Evolutionary conservation across 2,113 vertebrate species (phyloP).

Genomic region (Nibea albiflora): DNA sequence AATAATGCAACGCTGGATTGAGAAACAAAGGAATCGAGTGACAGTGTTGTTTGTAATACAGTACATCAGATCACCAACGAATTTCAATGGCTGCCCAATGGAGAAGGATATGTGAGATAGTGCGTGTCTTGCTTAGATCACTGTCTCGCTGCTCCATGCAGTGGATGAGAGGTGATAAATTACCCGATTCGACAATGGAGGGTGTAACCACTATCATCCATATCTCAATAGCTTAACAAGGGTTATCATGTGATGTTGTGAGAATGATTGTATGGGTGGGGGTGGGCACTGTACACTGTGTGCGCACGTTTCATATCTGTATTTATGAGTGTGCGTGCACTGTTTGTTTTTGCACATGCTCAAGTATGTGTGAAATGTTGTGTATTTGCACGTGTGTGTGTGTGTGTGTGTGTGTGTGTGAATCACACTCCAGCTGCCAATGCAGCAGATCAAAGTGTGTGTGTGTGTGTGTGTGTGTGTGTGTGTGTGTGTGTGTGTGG

Average conservation of each 20-base stretch:
- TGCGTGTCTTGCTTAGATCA: slow-evolving; percentile 32
- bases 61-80: slow-evolving; percentile 27
- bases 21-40: slow-evolving; percentile 33
- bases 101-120: slow-evolving; percentile 32
- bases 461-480: background rate
- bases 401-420: slow-evolving; percentile 25
- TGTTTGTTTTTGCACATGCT: slow-evolving; percentile 35
- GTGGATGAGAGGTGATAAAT: slow-evolving; percentile 54
- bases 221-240: slow-evolving; percentile 70
- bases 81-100: slow-evolving; percentile 1
- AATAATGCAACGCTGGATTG: slow-evolving; percentile 41
- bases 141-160: slow-evolving; percentile 32
- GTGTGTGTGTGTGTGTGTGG: slow-evolving; percentile 12
- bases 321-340: slow-evolving; percentile 7
- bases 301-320: slow-evolving; percentile 36
- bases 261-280: slow-evolving; percentile 41
- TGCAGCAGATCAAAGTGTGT: slow-evolving; percentile 42
- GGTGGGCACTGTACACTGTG: background rate
- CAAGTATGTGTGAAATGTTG: slow-evolving; percentile 46
- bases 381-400: slow-evolving; percentile 28
- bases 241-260: slow-evolving; percentile 64
- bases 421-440: slow-evolving; percentile 59
- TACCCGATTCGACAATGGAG: slow-evolving; percentile 63
- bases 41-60: slow-evolving; percentile 25
- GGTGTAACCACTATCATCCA: slow-evolving; percentile 59